Evolutionary conservation across 2,797 vertebrate species (phyloP), one percentile per base, ranked within the genome.

Genomic region (Neosilurus mollespiculum): DNA sequence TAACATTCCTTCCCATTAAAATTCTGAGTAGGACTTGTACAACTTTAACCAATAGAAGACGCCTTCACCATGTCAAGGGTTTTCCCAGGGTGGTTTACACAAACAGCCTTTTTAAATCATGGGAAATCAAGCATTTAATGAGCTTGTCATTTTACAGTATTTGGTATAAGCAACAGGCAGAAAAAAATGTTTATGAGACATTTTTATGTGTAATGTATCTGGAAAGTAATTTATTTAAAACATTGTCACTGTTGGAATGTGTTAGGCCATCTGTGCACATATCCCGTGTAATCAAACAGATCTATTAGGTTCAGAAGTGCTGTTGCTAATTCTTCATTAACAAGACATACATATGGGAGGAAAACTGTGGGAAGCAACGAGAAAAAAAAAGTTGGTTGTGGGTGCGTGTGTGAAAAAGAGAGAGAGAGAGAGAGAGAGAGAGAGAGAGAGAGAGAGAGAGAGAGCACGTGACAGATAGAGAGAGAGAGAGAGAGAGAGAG

Each of bases 261-360:
- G 37, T 49, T 16, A 1, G 56, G 72, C 86, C 62, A 89, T 90
- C 86, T 88, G 86, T 80, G 86, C 84, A 62, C 66, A 34, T 59
- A 16, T 80, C 64, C 61, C n/a, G 61, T 62, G 58, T 20, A 54
- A 65, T 22, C 11, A 78, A 26, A 78, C 54, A 37, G 70, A 58
- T 81, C 49, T 62, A 88, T 83, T 71, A 81, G 81, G 80, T 83
- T 87, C 66, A 61, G 69, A 90, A 86, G 54, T 80, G 69, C 49
- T 66, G 49, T 69, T 62, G 69, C 86, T 86, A 86, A 90, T 53
- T 24, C 70, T n/a, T 72, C n/a, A 7, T 53, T 53, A 53, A 4
- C 12, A 53, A 53, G 9, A 66, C 24, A 72, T 16, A 26, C n/a
- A 53, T 12, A 26, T 22, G 2, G 65, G 22, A 51, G 7, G 69